Evolutionary conservation across 2,797 vertebrate genomes (phyloP).

Genomic region (Spea hammondii): DNA sequence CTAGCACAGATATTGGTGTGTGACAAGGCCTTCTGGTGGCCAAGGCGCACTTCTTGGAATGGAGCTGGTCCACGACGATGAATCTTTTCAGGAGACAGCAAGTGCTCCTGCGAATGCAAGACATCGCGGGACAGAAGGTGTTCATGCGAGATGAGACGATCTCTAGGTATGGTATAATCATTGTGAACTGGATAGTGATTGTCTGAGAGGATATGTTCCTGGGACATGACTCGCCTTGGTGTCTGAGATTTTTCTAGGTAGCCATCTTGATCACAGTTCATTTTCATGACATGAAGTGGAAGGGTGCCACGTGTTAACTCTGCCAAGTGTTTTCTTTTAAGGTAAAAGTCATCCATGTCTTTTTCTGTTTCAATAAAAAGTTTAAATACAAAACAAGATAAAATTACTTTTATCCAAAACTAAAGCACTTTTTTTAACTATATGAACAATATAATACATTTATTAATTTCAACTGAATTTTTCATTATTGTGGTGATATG

Average conservation of each 20-base stretch:
- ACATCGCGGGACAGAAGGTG: constrained; percentile 63
- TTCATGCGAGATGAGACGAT: constrained; percentile 65
- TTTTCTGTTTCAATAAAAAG: constrained; percentile 73
- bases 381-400: constrained; percentile 10
- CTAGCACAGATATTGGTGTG: constrained; percentile 77
- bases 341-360: constrained; percentile 85
- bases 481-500: too few species aligned
- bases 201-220: constrained; percentile 74
- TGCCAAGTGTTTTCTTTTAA: constrained; percentile 60
- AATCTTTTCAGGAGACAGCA: constrained; percentile 63
- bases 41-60: constrained; percentile 55
- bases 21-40: constrained; percentile 82
- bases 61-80: constrained; percentile 55
- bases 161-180: constrained; percentile 62
- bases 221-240: constrained; percentile 84
- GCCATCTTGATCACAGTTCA: constrained; percentile 60
- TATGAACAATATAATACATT: not conserved
- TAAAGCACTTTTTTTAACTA: not conserved
- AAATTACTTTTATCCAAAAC: not conserved
- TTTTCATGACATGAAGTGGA: constrained; percentile 73
- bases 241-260: constrained; percentile 70
- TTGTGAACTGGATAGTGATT: constrained; percentile 52
- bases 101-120: constrained; percentile 63
- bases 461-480: too few species aligned
- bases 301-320: constrained; percentile 77